Base-by-base conservation (phyloP, 30 jellyfish, hydroid and myxozoan species). In the Turritopsis rubra region DNA sequence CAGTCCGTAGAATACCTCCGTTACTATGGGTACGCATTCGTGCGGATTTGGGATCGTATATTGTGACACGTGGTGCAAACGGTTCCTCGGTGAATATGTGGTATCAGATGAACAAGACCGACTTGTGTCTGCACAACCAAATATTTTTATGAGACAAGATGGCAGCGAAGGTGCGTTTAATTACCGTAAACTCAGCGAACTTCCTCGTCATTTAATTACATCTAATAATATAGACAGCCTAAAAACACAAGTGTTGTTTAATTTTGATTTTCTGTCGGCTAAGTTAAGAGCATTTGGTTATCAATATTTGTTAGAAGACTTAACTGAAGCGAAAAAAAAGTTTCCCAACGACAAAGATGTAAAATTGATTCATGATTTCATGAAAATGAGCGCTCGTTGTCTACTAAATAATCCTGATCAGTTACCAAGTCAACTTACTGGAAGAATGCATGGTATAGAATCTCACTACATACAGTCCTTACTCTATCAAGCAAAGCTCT, bases 21-120 rank as follows among this genome's bases (percentile, higher is more conserved):
- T 54, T 91, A 80, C 85, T 91, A 1, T 91, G 97, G 97, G 77
- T 91, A 28, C 91, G 97, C 7, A 75, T 86, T 18, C 80, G 82
- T 28, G 73, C 96, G 8, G 97, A 91, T 72, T 89, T 91, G 19
- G 97, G 96, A n/a, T 82, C 95, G 31, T 91, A 91, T 77, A 79
- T 91, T 70, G 91, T 91, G 5, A 82, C 96, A 1, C 79, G 97
- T 18, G 97, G 97, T 9, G 91, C 94, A 0, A 94, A 87, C 54
- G 89, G 89, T 9, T 75, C 81, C 29, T 82, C 83, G 73, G 96
- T 91, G 29, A 91, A 87, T 75, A 78, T 65, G 52, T 91, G 97
- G 97, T 86, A 91, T 81, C 97, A 91, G 89, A 75, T 41, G 95
- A 86, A 71, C 54, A 79, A 29, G 96, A 91, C 65, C 85, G 97